Percentiles rank a stretch among this genome's conserved stretches.
Evolutionary conservation across 2,888 invertebrate genomes (phyloP).

Genomic region (Unio delphinus): DNA sequence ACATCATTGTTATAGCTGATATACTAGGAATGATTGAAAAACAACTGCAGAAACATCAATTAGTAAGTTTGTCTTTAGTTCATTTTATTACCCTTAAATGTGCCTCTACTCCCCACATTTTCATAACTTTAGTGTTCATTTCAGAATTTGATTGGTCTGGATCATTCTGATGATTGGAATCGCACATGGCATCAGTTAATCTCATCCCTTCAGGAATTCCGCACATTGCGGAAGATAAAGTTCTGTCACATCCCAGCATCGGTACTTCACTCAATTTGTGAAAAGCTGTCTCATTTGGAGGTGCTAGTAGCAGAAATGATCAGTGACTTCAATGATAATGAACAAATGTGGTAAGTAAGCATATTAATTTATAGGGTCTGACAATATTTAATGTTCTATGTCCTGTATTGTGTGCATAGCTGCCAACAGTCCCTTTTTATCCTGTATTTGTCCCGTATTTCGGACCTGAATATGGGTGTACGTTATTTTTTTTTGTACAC

Average conservation of each 20-base stretch:
- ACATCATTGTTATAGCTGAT: no score
- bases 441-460: no score
- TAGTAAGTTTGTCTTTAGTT: background rate
- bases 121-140: conserved; percentile 6
- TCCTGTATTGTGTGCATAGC: no score
- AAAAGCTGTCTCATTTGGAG: conserved; percentile 45
- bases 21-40: no score
- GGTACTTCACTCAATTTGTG: conserved; percentile 52
- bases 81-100: background rate
- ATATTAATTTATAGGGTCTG: background rate
- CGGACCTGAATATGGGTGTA: no score
- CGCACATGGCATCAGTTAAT: conserved; percentile 58
- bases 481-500: no score
- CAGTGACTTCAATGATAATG: conserved; percentile 37
- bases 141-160: conserved; percentile 53
- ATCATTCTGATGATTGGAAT: conserved; percentile 45
- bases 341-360: conserved; percentile 46
- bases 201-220: conserved; percentile 43
- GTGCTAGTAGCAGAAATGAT: conserved; percentile 53
- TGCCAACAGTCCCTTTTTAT: no score
- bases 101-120: background rate
- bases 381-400: background rate
- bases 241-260: conserved; percentile 59
- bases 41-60: no score
- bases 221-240: conserved; percentile 40